phyloP scores from a whole-genome alignment of 2,888 invertebrate species.

The Autographa gamma region DNA sequence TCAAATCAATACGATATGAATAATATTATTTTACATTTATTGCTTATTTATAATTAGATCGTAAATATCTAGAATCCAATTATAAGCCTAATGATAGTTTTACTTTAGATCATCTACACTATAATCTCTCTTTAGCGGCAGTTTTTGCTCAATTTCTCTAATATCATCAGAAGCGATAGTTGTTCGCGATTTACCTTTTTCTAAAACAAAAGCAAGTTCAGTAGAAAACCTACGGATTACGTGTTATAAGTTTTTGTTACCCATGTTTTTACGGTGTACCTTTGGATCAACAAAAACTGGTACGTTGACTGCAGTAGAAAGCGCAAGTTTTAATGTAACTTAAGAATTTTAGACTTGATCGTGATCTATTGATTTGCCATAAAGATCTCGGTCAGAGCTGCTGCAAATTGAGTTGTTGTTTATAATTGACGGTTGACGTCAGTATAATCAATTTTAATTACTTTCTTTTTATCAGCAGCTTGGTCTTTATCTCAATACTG shows the following conservation, averaged over 20 bases:
- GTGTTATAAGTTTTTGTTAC: constrained; percentile 1
- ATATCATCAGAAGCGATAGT: constrained; percentile 1
- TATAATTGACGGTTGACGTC: background rate
- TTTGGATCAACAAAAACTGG: background rate
- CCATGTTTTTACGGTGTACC: constrained; percentile 2
- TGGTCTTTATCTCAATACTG: too few species aligned
- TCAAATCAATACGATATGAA: too few species aligned
- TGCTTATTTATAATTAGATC: background rate
- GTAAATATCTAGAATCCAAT: background rate
- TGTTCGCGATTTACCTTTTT: background rate
- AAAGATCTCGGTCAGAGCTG: background rate
- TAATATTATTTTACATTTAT: too few species aligned
- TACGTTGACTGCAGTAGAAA: constrained; percentile 2
- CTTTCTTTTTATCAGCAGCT: background rate
- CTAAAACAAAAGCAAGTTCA: background rate
- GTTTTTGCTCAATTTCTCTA: constrained; percentile 8
- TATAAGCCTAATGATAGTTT: background rate
- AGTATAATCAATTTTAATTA: background rate
- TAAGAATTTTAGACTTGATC: background rate
- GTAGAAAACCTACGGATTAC: constrained; percentile 5
- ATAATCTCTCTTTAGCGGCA: background rate
- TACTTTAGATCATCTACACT: background rate
- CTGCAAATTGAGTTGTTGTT: background rate
- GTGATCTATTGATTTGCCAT: constrained; percentile 7
- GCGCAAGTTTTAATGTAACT: constrained; percentile 1